Evolutionary conservation across 2,888 invertebrate species (phyloP), one percentile per base, ranked within the genome.

Genomic region (Drosophila phalerata): DNA sequence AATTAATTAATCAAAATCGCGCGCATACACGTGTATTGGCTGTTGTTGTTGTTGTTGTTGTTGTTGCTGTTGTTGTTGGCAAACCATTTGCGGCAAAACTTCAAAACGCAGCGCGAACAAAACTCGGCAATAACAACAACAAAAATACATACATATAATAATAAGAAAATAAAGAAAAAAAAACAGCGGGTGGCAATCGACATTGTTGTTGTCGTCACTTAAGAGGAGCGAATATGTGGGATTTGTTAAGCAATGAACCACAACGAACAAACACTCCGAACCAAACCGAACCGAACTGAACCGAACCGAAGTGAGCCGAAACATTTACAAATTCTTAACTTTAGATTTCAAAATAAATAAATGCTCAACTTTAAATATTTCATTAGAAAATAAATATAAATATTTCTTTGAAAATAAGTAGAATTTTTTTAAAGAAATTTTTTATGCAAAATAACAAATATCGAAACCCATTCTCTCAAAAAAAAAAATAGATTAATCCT

Each of bases 1-100:
- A 89, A 88, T 89, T 89, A 89, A 87, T 87, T 88, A 89, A 87
- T 87, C 87, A 89, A 88, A 88, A 74, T 88, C 76, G 63, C 67
- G 81, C 70, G 64, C 77, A 69, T 72, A 79, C 85, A 75, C 84
- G 75, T 84, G 85, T 73, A 65, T 34, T 65, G 47, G 22, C 51
- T 66, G 51, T 65, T 68, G 37, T 49, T 69, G 43, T 37, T 66
- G 45, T n/a, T 52, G 42, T 19, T 53, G 32, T 19, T 43, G 55
- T 52, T 53, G 38, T 22, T 58, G 19, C 13, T 56, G 57, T 43
- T 77, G 80, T 76, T 77, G 77, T 57, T 57, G 88, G 58, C 70
- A 79, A 83, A 88, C 64, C 77, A 83, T 85, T 83, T 83, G 83
- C 83, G 83, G 83, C 83, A 72, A 82, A 79, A 83, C 86, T 52